phyloP scores from a whole-genome alignment of 2,888 invertebrate genomes.

The Priocnemis perturbator region DNA sequence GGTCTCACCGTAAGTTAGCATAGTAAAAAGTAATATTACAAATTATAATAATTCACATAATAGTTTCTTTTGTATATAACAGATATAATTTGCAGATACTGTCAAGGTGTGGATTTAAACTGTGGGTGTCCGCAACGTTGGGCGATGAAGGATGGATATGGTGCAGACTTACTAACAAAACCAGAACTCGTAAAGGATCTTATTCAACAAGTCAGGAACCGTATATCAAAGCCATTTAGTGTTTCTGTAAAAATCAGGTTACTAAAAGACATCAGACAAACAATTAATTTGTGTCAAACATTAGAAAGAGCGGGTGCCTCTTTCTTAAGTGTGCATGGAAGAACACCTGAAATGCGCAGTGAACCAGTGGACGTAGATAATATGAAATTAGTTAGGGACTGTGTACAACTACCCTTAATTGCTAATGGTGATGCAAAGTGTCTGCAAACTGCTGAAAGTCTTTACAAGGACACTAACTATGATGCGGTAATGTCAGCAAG shows the following conservation, averaged over 20 bases:
- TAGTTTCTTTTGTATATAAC: no score
- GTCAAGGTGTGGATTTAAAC: conserved; percentile 95
- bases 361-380: conserved; percentile 84
- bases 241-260: conserved; percentile 95
- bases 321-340: conserved; percentile 93
- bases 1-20: conserved; percentile 82
- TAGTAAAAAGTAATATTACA: conserved; percentile 18
- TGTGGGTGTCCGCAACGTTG: conserved; percentile 98
- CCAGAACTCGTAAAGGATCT: conserved; percentile 91
- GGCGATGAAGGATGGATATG: conserved; percentile 94
- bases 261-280: conserved; percentile 81
- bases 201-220: conserved; percentile 84
- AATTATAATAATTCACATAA: no score
- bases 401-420: conserved; percentile 87
- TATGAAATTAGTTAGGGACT: conserved; percentile 83
- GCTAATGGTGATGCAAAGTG: conserved; percentile 94
- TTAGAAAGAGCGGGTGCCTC: conserved; percentile 91
- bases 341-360: conserved; percentile 90
- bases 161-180: conserved; percentile 87
- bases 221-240: conserved; percentile 85
- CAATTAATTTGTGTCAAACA: conserved; percentile 87
- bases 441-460: conserved; percentile 82
- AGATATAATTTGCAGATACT: conserved; percentile 78
- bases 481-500: conserved; percentile 94
- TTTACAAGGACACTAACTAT: conserved; percentile 83